Percentiles rank a stretch among this genome's conserved stretches.
Conservation (phyloP, 2,113 vertebrate genomes). For the Elgaria multicarinata region DNA sequence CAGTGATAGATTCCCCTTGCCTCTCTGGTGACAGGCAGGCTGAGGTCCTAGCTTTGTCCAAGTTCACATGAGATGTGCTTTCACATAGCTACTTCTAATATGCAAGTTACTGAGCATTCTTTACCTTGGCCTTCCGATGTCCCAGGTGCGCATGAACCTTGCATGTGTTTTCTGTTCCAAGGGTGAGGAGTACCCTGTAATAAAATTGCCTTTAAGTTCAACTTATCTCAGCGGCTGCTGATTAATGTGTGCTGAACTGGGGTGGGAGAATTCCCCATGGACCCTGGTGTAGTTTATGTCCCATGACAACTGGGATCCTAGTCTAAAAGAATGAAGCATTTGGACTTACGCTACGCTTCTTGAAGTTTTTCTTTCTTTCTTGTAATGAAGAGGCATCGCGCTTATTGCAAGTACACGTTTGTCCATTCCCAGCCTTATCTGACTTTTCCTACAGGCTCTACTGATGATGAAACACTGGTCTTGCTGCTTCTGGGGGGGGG, state of each 20-base stretch:
- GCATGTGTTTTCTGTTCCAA: neutral
- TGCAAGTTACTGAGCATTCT: neutral
- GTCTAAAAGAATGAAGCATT: neutral
- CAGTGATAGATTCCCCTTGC: neutral
- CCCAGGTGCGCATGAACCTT: slow-evolving; percentile 28
- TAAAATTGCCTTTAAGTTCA: slow-evolving; percentile 27
- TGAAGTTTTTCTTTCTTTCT: neutral
- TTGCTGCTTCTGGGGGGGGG: too few relatives aligned
- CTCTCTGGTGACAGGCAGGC: neutral
- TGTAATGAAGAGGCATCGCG: accelerated
- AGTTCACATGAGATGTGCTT: neutral
- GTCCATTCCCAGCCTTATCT: neutral
- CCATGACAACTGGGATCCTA: accelerated
- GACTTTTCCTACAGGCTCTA: neutral
- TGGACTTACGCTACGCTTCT: accelerated
- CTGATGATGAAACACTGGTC: neutral
- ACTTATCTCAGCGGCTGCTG: slow-evolving; percentile 34
- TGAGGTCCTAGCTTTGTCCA: neutral
- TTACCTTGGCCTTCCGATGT: neutral
- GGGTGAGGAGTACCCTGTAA: slow-evolving; percentile 19
- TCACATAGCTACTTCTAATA: too few relatives aligned
- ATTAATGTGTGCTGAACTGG: neutral
- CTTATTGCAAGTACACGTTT: neutral
- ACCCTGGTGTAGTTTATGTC: neutral
- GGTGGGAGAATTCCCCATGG: neutral